Evolutionary conservation across 2,113 vertebrate genomes (phyloP).

Genomic region (Panthera uncia): DNA sequence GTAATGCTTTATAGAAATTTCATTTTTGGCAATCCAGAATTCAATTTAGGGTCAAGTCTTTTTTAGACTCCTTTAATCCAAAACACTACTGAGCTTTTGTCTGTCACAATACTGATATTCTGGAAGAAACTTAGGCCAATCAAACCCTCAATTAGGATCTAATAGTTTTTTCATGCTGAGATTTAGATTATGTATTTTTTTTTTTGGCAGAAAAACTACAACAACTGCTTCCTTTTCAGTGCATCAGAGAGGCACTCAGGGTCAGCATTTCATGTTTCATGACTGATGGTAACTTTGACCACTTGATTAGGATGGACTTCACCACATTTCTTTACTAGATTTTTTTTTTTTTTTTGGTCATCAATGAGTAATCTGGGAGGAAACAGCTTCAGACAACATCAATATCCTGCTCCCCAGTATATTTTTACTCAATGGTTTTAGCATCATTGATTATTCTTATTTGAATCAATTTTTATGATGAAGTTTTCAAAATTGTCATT

Average conservation of each 20-base stretch:
- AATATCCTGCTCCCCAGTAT: background rate
- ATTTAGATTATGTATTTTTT: background rate
- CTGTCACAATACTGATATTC: background rate
- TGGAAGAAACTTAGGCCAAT: background rate
- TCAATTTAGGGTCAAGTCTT: background rate
- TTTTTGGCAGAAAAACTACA: background rate
- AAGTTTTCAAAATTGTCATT: background rate
- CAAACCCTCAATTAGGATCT: background rate
- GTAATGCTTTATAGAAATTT: background rate
- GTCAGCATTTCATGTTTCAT: background rate
- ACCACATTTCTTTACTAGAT: background rate
- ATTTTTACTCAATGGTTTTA: background rate
- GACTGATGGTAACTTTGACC: background rate
- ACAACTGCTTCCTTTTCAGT: background rate
- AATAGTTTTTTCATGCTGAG: background rate
- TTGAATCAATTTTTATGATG: background rate
- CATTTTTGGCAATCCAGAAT: background rate
- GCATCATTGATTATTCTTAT: background rate
- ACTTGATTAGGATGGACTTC: background rate
- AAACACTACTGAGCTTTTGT: slow-evolving; percentile 14
- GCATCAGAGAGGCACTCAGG: background rate
- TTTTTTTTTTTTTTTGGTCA: background rate
- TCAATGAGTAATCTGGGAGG: background rate
- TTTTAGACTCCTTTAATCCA: background rate
- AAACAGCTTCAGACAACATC: background rate